Conservation (phyloP, 2,797 vertebrate genomes). For the Ciconia nigra region DNA sequence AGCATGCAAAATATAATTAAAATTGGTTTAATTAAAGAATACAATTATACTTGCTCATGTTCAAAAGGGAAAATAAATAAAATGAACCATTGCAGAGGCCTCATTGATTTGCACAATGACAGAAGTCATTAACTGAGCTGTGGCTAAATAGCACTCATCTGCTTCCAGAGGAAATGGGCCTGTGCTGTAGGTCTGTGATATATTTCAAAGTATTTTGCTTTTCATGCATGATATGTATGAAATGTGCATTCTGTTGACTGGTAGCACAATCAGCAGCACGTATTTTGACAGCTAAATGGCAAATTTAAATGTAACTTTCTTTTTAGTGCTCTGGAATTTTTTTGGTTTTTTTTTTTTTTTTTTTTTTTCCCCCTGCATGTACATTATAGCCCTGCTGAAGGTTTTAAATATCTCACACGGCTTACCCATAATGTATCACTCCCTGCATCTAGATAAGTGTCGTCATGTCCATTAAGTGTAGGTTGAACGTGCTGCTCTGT, state of each 20-base stretch:
- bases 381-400: background rate
- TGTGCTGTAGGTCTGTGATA: background rate
- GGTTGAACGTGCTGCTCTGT: background rate
- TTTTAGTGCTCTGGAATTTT: background rate
- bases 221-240: background rate
- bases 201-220: slow-evolving; percentile 20
- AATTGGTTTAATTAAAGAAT: slow-evolving; percentile 26
- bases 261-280: background rate
- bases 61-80: slow-evolving; percentile 23
- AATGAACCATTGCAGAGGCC: background rate
- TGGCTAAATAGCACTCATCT: slow-evolving; percentile 10
- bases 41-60: background rate
- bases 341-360: background rate
- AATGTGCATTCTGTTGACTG: slow-evolving; percentile 5
- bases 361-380: fast-evolving
- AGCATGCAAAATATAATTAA: slow-evolving; percentile 27
- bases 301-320: background rate
- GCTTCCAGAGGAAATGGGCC: background rate
- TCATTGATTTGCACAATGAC: slow-evolving; percentile 23
- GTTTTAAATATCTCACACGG: background rate
- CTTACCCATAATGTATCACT: background rate
- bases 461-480: background rate
- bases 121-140: slow-evolving; percentile 38
- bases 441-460: background rate
- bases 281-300: slow-evolving; percentile 1